Evolutionary conservation across 2,888 invertebrate species (phyloP).

Genomic region (Ophion ellenae): DNA sequence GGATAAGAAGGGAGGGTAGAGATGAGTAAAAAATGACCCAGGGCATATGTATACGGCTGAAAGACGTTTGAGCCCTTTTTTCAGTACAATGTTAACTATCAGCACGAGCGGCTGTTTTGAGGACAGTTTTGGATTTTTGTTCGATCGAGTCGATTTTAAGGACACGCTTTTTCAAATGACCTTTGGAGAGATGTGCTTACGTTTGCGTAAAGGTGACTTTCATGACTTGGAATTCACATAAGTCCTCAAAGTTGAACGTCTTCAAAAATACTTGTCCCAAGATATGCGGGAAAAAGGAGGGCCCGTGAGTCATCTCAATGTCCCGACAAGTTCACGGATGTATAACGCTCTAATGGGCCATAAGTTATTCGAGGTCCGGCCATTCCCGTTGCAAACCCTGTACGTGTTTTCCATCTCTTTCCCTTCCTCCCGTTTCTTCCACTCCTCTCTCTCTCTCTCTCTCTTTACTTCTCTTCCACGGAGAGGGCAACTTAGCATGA

Average conservation of each 20-base stretch:
- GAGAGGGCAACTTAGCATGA: slow-evolving; percentile 31
- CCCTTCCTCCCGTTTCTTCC: slow-evolving; percentile 32
- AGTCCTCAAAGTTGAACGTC: not conserved
- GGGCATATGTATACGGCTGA: not conserved
- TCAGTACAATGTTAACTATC: too few species aligned
- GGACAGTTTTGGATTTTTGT: too few species aligned
- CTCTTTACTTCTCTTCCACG: slow-evolving; percentile 16
- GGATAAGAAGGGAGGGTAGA: not conserved
- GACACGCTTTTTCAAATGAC: not conserved
- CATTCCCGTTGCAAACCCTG: slow-evolving; percentile 61
- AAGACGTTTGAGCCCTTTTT: not conserved
- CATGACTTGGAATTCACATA: not conserved
- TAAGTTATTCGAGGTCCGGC: slow-evolving; percentile 70
- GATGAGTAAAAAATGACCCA: not conserved
- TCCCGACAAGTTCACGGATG: slow-evolving; percentile 61
- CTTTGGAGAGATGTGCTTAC: not conserved
- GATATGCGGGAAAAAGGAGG: slow-evolving; percentile 20
- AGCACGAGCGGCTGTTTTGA: too few species aligned
- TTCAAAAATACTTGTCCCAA: not conserved
- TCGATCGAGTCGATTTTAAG: not conserved
- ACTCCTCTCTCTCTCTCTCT: not conserved
- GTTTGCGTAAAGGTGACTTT: not conserved
- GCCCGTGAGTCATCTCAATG: slow-evolving; percentile 62
- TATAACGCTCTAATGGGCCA: slow-evolving; percentile 69
- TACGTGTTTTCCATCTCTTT: slow-evolving; percentile 21